A percentile compares a stretch with the other conserved stretches of the same genome.
Conservation (phyloP, 2,888 invertebrate species). For the Chelonus formosanus region DNA sequence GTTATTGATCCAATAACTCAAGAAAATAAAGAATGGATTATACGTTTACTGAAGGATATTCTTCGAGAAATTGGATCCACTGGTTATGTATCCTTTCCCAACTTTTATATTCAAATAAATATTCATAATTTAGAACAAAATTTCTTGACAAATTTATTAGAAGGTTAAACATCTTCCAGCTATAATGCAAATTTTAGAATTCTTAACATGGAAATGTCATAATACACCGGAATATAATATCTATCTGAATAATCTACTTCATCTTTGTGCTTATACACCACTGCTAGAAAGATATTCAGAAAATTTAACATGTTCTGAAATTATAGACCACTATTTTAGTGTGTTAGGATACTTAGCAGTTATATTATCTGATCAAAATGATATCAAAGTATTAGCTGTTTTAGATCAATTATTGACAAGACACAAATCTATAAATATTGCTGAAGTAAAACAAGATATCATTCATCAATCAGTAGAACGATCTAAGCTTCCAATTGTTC, state of each 20-base stretch:
- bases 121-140: slow-evolving; percentile 6
- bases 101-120: not conserved
- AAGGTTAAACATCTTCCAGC: slow-evolving; percentile 56
- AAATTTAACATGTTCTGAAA: slow-evolving; percentile 41
- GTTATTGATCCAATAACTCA: slow-evolving; percentile 47
- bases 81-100: slow-evolving; percentile 56
- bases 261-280: slow-evolving; percentile 54
- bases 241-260: slow-evolving; percentile 53
- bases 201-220: slow-evolving; percentile 48
- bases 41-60: slow-evolving; percentile 46
- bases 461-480: slow-evolving; percentile 50
- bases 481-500: slow-evolving; percentile 58
- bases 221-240: slow-evolving; percentile 46
- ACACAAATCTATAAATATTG: slow-evolving; percentile 16
- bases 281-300: slow-evolving; percentile 56
- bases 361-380: slow-evolving; percentile 45
- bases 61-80: slow-evolving; percentile 38
- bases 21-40: slow-evolving; percentile 43
- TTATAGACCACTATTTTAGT: slow-evolving; percentile 59
- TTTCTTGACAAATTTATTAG: slow-evolving; percentile 47
- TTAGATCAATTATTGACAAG: slow-evolving; percentile 44
- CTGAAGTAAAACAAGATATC: slow-evolving; percentile 44
- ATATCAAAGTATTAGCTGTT: slow-evolving; percentile 42
- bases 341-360: slow-evolving; percentile 56
- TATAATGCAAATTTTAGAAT: slow-evolving; percentile 57